Percentiles rank a stretch among this genome's conserved stretches.
These are phyloP conservation scores for Aricia artaxerxes DNA, from an alignment of 2,888 invertebrate genomes.

Conservation along the genomic window DNA sequence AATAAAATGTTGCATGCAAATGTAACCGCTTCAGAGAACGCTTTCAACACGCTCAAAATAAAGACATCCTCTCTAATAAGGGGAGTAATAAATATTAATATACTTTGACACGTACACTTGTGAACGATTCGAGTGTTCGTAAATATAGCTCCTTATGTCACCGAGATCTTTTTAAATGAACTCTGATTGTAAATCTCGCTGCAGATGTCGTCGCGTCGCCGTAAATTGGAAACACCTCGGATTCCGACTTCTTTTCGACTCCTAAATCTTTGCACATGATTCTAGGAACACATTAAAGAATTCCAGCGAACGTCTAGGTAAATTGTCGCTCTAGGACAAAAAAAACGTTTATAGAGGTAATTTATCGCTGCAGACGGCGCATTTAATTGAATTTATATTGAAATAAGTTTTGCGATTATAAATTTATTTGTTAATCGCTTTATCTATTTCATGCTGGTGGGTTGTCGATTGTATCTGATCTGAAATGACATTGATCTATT, in stretches of 20 bases:
- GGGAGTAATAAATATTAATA: slow-evolving; percentile 42
- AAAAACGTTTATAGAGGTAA: slow-evolving; percentile 14
- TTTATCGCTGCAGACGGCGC: slow-evolving; percentile 14
- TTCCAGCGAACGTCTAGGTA: slow-evolving; percentile 22
- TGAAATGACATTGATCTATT: slow-evolving; percentile 6
- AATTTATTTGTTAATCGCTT: slow-evolving; percentile 14
- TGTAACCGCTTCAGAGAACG: not conserved
- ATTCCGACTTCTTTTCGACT: slow-evolving; percentile 40
- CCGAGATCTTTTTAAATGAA: slow-evolving; percentile 69
- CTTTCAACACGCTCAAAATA: slow-evolving; percentile 2
- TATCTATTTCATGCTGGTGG: not conserved
- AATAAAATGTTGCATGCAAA: not conserved
- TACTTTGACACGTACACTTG: slow-evolving; percentile 41
- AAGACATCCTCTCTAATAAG: slow-evolving; percentile 33
- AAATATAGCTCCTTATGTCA: slow-evolving; percentile 66
- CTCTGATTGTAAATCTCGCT: slow-evolving; percentile 68
- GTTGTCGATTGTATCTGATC: slow-evolving; percentile 6
- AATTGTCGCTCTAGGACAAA: slow-evolving; percentile 23
- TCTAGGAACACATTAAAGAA: slow-evolving; percentile 25
- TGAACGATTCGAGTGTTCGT: slow-evolving; percentile 52
- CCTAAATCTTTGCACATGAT: slow-evolving; percentile 32
- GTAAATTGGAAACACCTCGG: slow-evolving; percentile 74
- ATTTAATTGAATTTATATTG: slow-evolving; percentile 22
- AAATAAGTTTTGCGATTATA: slow-evolving; percentile 22
- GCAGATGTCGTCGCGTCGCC: slow-evolving; percentile 50